These are phyloP conservation scores for Patella depressa DNA, from an alignment of 2,888 invertebrate genomes.

Conservation along the genomic window DNA sequence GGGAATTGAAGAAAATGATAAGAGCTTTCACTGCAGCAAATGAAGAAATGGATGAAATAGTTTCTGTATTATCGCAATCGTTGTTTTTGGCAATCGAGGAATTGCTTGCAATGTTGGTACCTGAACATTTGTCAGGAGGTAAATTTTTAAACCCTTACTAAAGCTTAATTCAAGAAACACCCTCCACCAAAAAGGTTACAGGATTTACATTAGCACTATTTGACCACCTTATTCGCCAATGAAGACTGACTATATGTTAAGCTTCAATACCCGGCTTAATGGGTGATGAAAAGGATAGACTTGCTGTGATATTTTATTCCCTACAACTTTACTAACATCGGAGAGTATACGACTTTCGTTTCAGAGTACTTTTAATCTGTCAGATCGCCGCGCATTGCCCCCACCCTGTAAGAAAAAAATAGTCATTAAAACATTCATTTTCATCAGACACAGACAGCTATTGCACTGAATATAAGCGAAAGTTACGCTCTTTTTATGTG, in stretches of 20 bases:
- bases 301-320: neutral
- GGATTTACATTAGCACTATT: conserved; percentile 23
- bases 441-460: too few species aligned
- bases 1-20: neutral
- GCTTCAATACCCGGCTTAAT: conserved; percentile 21
- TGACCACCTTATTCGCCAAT: conserved; percentile 24
- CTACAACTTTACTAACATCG: too few species aligned
- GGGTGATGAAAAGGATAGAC: neutral
- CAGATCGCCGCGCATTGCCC: too few species aligned
- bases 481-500: too few species aligned
- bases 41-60: conserved; percentile 6
- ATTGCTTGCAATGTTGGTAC: conserved; percentile 5
- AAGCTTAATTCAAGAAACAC: conserved; percentile 19
- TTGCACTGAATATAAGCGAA: too few species aligned
- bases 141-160: conserved; percentile 22
- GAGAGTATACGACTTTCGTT: too few species aligned
- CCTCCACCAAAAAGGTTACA: conserved; percentile 4
- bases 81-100: conserved; percentile 16
- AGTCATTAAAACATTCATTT: too few species aligned
- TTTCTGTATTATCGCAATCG: conserved; percentile 4
- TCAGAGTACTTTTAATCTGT: too few species aligned
- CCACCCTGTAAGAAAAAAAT: too few species aligned
- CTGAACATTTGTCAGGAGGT: conserved; percentile 30
- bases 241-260: conserved; percentile 18
- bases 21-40: too few species aligned